Evolutionary conservation across 2,888 invertebrate genomes (phyloP).

Genomic region (Selenia dentaria): DNA sequence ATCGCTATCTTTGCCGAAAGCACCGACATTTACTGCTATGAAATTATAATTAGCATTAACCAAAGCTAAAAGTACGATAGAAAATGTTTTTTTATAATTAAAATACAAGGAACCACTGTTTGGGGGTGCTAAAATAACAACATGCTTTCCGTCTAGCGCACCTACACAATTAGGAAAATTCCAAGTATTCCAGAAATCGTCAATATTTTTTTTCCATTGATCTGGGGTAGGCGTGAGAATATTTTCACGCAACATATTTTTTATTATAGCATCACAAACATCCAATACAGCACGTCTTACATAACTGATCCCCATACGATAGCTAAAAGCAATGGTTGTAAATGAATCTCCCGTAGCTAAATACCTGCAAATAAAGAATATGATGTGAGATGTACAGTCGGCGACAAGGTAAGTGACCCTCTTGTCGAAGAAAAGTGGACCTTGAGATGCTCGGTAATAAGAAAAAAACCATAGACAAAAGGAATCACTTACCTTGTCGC

Average conservation of each 20-base stretch:
- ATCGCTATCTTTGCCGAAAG: constrained; percentile 20
- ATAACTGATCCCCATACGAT: constrained; percentile 20
- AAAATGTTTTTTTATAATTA: too few species aligned
- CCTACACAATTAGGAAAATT: constrained; percentile 29
- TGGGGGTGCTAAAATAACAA: too few species aligned
- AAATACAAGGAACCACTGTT: constrained; percentile 14
- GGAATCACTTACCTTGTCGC: too few species aligned
- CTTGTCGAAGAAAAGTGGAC: too few species aligned
- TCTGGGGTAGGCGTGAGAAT: constrained; percentile 16
- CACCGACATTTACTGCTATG: constrained; percentile 26
- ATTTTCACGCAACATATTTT: constrained; percentile 19
- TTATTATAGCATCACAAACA: constrained; percentile 28
- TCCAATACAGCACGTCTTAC: constrained; percentile 24
- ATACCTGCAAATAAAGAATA: too few species aligned
- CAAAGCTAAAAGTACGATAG: too few species aligned
- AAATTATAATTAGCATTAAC: constrained; percentile 30
- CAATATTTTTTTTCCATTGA: constrained; percentile 23
- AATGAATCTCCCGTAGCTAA: too few species aligned
- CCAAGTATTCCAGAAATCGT: constrained; percentile 27
- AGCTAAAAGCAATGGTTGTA: constrained; percentile 26
- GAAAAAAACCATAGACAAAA: too few species aligned
- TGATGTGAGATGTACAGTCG: too few species aligned
- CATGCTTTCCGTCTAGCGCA: too few species aligned
- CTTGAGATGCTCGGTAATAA: too few species aligned
- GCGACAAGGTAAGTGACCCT: too few species aligned